These are phyloP conservation scores for Ancistrus triradiatus DNA, from an alignment of 2,113 vertebrate species.

Conservation along the genomic window DNA sequence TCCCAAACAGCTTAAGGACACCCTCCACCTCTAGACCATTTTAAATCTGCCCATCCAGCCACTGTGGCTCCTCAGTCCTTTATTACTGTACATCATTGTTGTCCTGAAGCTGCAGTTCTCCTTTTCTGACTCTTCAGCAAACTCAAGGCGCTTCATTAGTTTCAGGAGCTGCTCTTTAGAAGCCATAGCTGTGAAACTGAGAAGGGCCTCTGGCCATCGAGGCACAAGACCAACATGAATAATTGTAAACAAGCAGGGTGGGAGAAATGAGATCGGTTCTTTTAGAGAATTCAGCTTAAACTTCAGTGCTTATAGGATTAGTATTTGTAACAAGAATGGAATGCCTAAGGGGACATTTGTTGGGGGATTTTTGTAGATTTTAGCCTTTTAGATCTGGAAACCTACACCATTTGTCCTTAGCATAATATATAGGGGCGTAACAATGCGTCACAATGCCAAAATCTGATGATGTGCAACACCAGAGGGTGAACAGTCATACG, in stretches of 20 bases:
- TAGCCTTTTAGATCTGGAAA: too few species aligned
- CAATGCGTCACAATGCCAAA: too few species aligned
- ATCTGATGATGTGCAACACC: too few species aligned
- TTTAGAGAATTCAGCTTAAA: not conserved
- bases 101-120: conserved; percentile 26
- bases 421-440: too few species aligned
- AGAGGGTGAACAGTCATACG: too few species aligned
- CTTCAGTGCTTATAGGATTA: not conserved
- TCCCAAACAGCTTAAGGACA: not conserved
- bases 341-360: too few species aligned
- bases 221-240: conserved; percentile 41
- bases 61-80: not conserved
- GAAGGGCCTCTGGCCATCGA: conserved; percentile 58
- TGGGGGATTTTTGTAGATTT: too few species aligned
- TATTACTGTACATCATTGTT: not conserved
- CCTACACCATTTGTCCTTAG: too few species aligned
- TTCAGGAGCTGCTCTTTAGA: conserved; percentile 59
- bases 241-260: not conserved
- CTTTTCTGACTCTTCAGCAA: conserved; percentile 50
- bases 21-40: not conserved
- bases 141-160: conserved; percentile 64
- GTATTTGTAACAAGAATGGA: too few species aligned
- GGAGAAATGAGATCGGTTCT: not conserved
- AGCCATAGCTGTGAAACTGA: conserved; percentile 58
- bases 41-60: conserved; percentile 3